phyloP scores from a whole-genome alignment of 1,140 invertebrate species.

The Tetramorium parvispinum region DNA sequence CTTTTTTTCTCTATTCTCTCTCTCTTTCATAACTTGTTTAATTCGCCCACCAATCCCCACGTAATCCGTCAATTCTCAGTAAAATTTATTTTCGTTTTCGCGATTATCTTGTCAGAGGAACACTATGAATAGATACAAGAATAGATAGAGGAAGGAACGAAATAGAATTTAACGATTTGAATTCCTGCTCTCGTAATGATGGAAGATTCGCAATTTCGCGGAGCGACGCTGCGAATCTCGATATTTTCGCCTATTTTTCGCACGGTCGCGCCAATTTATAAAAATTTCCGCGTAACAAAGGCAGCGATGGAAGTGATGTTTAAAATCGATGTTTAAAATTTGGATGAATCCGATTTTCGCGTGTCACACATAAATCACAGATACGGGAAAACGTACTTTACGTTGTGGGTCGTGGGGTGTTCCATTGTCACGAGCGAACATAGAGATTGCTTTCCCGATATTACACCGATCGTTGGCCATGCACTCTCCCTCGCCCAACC shows the following conservation, averaged over 20 bases:
- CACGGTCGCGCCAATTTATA: background rate
- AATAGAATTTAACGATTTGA: conserved; percentile 1
- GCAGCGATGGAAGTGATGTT: background rate
- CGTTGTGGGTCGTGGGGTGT: background rate
- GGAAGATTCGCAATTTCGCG: background rate
- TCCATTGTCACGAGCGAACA: background rate
- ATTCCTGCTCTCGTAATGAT: background rate
- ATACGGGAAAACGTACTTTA: background rate
- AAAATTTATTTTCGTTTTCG: conserved; percentile 5
- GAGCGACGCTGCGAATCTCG: background rate
- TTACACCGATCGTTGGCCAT: background rate
- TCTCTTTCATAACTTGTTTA: background rate
- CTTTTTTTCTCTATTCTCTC: background rate
- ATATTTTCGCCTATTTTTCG: background rate
- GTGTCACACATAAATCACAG: background rate
- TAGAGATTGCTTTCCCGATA: conserved; percentile 19
- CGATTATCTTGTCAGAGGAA: background rate
- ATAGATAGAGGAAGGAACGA: background rate
- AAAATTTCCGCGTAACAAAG: background rate
- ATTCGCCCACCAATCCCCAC: background rate
- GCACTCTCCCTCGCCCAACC: no score
- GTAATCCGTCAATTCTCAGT: background rate
- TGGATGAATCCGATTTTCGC: background rate
- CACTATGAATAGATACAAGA: background rate
- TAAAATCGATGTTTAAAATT: conserved; percentile 24